Evolutionary conservation across 1,140 invertebrate genomes (phyloP), one percentile per base, ranked within the genome.

Genomic region (Plutomurus gul): DNA sequence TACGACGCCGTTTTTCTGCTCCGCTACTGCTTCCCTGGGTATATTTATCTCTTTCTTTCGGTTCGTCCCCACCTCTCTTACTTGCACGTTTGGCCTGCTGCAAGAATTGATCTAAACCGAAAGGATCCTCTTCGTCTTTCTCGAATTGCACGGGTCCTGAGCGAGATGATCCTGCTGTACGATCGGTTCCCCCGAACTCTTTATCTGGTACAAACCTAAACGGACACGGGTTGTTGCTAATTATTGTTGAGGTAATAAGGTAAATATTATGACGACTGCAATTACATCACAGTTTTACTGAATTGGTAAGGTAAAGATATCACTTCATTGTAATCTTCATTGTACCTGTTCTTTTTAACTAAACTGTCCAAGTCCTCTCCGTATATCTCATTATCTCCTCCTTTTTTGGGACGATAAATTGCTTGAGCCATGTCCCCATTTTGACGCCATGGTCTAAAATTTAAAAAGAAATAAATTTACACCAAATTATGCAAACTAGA

Each of bases 51-150:
- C 78, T 80, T 16, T 78, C 71, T 16, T 56, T 73, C 3, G 16
- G 18, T 1, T 89, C 88, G 2, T 88, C 87, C 75, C 87, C 87
- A 13, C 86, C 82, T 71, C 85, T 87, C 83, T 83, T 92, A 83
- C 92, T 92, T 4, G 81, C 75, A 77, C 93, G 91, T 86, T 99
- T 99, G 71, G 96, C 97, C 87, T 97, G 94, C 82, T 94, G 95
- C 89, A 99, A 95, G 90, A 99, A 98, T 86, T 97, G 94, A 91
- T 97, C 96, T 84, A 99, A 88, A 88, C 96, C 96, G 87, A 99
- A 99, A 65, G 96, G 96, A 94, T 99, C 97, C 84, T 95, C 94
- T 80, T 95, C 93, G 83, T 93, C 93, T 86, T 92, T 93, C 84
- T 98, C 96, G 88, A 99, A 99, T 86, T 98, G 95, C 22, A 99